Base-by-base conservation (phyloP, 2,888 invertebrate genomes). In the Clunio marinus region DNA sequence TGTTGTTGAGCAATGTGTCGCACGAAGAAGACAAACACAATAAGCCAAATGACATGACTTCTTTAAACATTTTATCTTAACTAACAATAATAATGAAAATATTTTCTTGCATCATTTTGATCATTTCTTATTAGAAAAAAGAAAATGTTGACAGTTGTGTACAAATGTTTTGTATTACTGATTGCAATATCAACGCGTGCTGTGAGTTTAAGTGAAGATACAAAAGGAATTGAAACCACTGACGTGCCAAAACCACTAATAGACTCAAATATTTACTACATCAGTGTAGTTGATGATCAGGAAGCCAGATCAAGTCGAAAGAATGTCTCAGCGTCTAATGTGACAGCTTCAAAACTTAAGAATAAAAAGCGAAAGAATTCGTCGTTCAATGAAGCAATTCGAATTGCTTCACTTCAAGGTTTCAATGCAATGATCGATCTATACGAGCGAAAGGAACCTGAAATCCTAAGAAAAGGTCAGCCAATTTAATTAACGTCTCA, bases 351-450 rank as follows among this genome's bases (percentile, higher is more conserved):
- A 7, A 68, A 27, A 15, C 25, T 17, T 32, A 66, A 65, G 17
- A 57, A 37, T 17, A 62, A 62, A 22, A 15, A 24, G 17, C 32
- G 41, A 4, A 68, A 68, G 32, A 57, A 68, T 28, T 41, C 75
- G 1, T 70, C 76, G 58, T 74, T 79, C 70, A 77, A 76, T 71
- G 71, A 77, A 57, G 78, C 77, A 5, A 69, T 79, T 69, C 76
- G 78, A 71, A 72, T 73, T 24, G 79, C 79, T 20, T 80, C 77
- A 28, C 73, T 74, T 15, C 75, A 78, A 71, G 79, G 79, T 63
- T 71, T 79, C 8, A 74, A 75, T 70, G 79, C 78, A 41, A 77
- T 79, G 78, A 72, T 74, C 20, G 74, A 76, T 69, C 73, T 79
- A 1, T 78, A 78, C 70, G 75, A 75, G 8, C 74, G 73, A 70